Conservation (phyloP, 2,797 vertebrate genomes). For the Dallia pectoralis region DNA sequence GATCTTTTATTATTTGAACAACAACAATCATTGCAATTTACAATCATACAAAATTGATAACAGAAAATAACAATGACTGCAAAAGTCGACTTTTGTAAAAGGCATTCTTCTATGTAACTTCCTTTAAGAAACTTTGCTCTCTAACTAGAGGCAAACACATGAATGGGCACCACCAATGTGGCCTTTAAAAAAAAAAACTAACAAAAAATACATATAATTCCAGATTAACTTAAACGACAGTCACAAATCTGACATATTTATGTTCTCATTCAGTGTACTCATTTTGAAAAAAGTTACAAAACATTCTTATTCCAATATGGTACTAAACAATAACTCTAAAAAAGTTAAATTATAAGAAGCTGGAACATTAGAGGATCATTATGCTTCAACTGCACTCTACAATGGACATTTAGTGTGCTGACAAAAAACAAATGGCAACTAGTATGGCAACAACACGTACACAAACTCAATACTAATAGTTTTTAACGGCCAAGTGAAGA, state of each 20-base stretch:
- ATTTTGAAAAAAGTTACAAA: slow-evolving; percentile 49
- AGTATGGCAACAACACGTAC: slow-evolving; percentile 44
- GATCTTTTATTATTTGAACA: slow-evolving; percentile 22
- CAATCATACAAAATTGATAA: slow-evolving; percentile 18
- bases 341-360: slow-evolving; percentile 10
- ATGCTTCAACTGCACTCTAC: slow-evolving; percentile 18
- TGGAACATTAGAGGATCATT: slow-evolving; percentile 21
- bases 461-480: slow-evolving; percentile 44
- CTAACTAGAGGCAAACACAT: slow-evolving; percentile 61
- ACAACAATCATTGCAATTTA: slow-evolving; percentile 30
- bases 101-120: slow-evolving; percentile 35
- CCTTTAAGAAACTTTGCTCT: slow-evolving; percentile 34
- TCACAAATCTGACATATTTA: slow-evolving; percentile 54
- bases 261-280: slow-evolving; percentile 47
- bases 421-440: slow-evolving; percentile 27
- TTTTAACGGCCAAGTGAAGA: slow-evolving; percentile 12
- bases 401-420: slow-evolving; percentile 38
- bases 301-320: slow-evolving; percentile 38
- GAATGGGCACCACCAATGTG: slow-evolving; percentile 48
- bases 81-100: slow-evolving; percentile 24
- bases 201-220: slow-evolving; percentile 23
- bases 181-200: slow-evolving; percentile 54
- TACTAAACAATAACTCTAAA: slow-evolving; percentile 9
- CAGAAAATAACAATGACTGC: slow-evolving; percentile 20
- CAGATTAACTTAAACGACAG: slow-evolving; percentile 52